phyloP scores from a whole-genome alignment of 2,797 vertebrate species.

The Tokudaia muenninki region DNA sequence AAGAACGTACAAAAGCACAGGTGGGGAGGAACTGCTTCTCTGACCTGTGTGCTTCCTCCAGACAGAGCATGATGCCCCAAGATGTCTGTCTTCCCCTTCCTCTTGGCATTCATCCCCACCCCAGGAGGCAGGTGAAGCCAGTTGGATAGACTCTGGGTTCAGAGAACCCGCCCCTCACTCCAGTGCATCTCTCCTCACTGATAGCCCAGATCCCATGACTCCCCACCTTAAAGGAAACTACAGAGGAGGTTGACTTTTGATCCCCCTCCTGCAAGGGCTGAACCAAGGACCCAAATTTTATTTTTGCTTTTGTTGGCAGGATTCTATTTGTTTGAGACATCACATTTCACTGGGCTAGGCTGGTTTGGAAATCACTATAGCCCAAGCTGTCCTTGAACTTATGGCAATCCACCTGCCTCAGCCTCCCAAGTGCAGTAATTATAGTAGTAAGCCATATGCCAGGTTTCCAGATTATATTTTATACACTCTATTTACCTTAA shows the following conservation, averaged over 20 bases:
- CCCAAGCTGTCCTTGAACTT: background rate
- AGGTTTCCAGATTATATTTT: conserved; percentile 9
- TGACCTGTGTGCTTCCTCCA: rapidly evolving
- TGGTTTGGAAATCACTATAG: background rate
- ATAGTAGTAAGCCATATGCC: background rate
- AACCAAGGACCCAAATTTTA: background rate
- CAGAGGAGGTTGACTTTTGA: background rate
- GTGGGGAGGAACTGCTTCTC: background rate
- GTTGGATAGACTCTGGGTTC: background rate
- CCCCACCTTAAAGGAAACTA: background rate
- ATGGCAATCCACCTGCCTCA: background rate
- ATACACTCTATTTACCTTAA: conserved; percentile 25
- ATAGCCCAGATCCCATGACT: background rate
- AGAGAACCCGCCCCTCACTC: background rate
- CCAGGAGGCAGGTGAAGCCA: background rate
- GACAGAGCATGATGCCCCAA: no score
- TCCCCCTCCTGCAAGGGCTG: background rate
- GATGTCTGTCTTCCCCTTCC: background rate
- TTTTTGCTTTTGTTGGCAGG: background rate
- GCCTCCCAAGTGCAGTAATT: background rate
- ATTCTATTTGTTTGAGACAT: background rate
- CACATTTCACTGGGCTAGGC: background rate
- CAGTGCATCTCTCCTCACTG: rapidly evolving
- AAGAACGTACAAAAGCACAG: no score
- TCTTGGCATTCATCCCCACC: background rate